These are phyloP conservation scores for Stichopus chloronotus DNA, from an alignment of 35 echinoderm and acorn worm species.

Conservation along the genomic window DNA sequence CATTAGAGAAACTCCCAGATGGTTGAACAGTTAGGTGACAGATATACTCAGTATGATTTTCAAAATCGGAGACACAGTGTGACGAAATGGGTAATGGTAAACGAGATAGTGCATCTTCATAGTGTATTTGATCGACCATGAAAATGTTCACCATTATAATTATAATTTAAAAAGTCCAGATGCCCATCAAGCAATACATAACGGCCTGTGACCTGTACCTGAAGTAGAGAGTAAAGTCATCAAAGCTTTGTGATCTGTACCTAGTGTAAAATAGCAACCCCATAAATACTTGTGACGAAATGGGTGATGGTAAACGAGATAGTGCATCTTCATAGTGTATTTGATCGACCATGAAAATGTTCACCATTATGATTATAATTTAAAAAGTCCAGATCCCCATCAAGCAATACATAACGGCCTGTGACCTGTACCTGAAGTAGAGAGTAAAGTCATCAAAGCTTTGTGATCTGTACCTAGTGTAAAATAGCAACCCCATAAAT, in stretches of 20 bases:
- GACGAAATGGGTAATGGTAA: neutral
- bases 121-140: neutral
- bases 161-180: neutral
- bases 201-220: constrained; percentile 1
- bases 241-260: constrained; percentile 66
- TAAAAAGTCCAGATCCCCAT: too few species aligned
- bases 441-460: constrained; percentile 34
- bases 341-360: too few species aligned
- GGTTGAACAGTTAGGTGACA: neutral
- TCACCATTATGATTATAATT: too few species aligned
- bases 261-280: constrained; percentile 49
- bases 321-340: too few species aligned
- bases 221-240: constrained; percentile 22
- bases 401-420: neutral
- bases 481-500: constrained; percentile 59
- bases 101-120: neutral
- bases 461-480: constrained; percentile 67
- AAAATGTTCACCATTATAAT: neutral
- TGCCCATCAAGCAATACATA: neutral
- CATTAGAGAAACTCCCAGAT: neutral
- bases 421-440: constrained; percentile 19
- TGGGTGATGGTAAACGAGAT: too few species aligned
- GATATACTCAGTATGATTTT: neutral
- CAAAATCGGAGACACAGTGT: neutral
- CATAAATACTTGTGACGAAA: constrained; percentile 61